These are phyloP conservation scores for Eucera pruinosa DNA, from an alignment of 2,888 invertebrate species.

Conservation along the genomic window DNA sequence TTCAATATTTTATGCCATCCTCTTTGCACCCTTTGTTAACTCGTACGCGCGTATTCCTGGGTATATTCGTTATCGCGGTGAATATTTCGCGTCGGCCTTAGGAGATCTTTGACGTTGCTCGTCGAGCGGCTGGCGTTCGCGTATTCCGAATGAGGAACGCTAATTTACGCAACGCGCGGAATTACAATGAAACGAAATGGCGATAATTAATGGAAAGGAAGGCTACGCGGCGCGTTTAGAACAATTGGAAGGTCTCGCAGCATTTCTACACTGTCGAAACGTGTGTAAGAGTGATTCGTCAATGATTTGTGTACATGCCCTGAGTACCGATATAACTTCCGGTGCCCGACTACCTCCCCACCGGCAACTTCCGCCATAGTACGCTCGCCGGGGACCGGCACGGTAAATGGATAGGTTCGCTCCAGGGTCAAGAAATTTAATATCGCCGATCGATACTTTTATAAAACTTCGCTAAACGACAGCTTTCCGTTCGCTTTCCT, in stretches of 20 bases:
- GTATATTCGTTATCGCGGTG: too few species aligned
- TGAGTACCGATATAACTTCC: slow-evolving; percentile 81
- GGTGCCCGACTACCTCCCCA: slow-evolving; percentile 75
- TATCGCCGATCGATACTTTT: slow-evolving; percentile 55
- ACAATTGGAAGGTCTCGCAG: slow-evolving; percentile 29
- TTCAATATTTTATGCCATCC: too few species aligned
- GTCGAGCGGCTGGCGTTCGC: too few species aligned
- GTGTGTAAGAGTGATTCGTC: slow-evolving; percentile 66
- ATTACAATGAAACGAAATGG: neutral
- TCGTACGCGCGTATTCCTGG: too few species aligned
- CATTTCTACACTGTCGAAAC: slow-evolving; percentile 67
- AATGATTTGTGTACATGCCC: slow-evolving; percentile 74
- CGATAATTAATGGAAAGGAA: slow-evolving; percentile 24
- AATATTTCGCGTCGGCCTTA: too few species aligned
- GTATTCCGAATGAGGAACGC: too few species aligned
- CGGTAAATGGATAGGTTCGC: slow-evolving; percentile 67
- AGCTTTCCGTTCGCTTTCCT: neutral
- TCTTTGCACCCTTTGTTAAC: too few species aligned
- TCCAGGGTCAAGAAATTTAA: slow-evolving; percentile 71
- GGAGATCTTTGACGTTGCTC: too few species aligned
- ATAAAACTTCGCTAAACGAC: slow-evolving; percentile 8
- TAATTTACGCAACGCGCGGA: too few species aligned
- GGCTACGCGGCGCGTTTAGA: slow-evolving; percentile 1
- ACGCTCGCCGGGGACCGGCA: slow-evolving; percentile 64
- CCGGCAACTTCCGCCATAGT: slow-evolving; percentile 72